Conservation (phyloP, 2,888 invertebrate species). For the Stenichneumon culpator region DNA sequence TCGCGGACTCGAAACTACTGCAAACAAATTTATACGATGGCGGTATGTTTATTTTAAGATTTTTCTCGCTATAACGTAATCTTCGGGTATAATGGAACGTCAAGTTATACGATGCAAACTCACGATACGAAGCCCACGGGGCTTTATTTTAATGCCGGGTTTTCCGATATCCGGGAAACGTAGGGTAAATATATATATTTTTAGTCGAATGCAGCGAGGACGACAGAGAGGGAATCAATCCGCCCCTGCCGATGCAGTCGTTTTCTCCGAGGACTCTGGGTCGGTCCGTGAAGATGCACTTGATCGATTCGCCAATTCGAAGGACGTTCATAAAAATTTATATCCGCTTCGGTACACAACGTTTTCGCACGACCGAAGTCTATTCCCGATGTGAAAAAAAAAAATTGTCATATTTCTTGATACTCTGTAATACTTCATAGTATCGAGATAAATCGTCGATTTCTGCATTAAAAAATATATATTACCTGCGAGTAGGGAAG, state of each 20-base stretch:
- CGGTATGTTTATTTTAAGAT: slow-evolving; percentile 27
- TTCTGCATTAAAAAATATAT: not conserved
- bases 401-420: slow-evolving; percentile 32
- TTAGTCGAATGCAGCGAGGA: slow-evolving; percentile 41
- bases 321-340: slow-evolving; percentile 39
- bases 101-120: slow-evolving; percentile 22
- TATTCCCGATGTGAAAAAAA: not conserved
- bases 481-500: slow-evolving; percentile 87
- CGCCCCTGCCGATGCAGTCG: slow-evolving; percentile 32
- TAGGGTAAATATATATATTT: slow-evolving; percentile 58
- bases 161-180: slow-evolving; percentile 63
- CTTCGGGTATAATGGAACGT: slow-evolving; percentile 25
- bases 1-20: not conserved
- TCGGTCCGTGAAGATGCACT: slow-evolving; percentile 57
- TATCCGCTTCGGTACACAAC: not conserved
- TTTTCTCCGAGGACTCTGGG: slow-evolving; percentile 56
- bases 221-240: slow-evolving; percentile 53
- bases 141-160: slow-evolving; percentile 60
- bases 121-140: slow-evolving; percentile 38
- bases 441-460: slow-evolving; percentile 2
- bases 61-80: slow-evolving; percentile 22
- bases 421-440: not conserved
- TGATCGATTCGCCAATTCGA: slow-evolving; percentile 57
- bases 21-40: not conserved
- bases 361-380: not conserved